phyloP scores from a whole-genome alignment of 2,797 vertebrate species.

The Siniperca obscura region DNA sequence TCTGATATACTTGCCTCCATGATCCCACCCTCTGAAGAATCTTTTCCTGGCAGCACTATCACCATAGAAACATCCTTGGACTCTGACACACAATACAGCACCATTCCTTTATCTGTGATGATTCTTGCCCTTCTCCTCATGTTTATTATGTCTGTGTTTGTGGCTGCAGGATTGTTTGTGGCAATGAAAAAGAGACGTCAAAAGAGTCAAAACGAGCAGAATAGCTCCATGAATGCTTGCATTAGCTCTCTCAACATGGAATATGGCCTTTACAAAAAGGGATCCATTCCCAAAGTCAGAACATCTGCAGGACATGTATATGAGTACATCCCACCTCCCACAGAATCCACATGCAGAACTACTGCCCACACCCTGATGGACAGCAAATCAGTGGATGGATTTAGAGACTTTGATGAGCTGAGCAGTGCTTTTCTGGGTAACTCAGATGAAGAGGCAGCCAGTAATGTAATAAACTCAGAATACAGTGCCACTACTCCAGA shows the following conservation, averaged over 20 bases:
- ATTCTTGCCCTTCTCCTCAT: constrained; percentile 95
- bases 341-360: constrained; percentile 89
- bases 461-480: constrained; percentile 88
- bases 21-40: constrained; percentile 90
- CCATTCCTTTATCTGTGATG: constrained; percentile 94
- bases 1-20: constrained; percentile 88
- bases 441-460: constrained; percentile 88
- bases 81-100: constrained; percentile 83
- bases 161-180: constrained; percentile 94
- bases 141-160: constrained; percentile 95
- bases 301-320: constrained; percentile 94
- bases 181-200: constrained; percentile 92
- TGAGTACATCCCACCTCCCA: constrained; percentile 93
- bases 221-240: constrained; percentile 92
- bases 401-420: constrained; percentile 94
- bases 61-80: constrained; percentile 88
- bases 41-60: constrained; percentile 88
- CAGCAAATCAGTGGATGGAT: constrained; percentile 89
- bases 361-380: constrained; percentile 88
- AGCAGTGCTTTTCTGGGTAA: constrained; percentile 89
- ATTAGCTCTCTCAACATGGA: constrained; percentile 97
- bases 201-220: constrained; percentile 91
- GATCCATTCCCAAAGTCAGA: constrained; percentile 90
- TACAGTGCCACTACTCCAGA: constrained; percentile 93
- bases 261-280: constrained; percentile 92